These are phyloP conservation scores for Anguilla japonica DNA, from an alignment of 2,113 vertebrate genomes.

Conservation along the genomic window DNA sequence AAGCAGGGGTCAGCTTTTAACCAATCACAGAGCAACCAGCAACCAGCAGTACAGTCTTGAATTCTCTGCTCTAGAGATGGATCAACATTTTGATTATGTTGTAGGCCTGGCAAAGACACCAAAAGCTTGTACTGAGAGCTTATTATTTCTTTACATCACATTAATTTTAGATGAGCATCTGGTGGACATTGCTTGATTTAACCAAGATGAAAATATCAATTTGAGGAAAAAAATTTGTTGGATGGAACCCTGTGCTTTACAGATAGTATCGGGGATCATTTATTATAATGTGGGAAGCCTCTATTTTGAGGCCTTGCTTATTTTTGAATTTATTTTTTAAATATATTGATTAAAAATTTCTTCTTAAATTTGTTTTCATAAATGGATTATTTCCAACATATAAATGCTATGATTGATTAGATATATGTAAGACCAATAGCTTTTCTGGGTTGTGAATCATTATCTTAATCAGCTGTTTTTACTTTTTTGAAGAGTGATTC, in stretches of 20 bases:
- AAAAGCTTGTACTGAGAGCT: background rate
- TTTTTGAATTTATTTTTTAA: background rate
- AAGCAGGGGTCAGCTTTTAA: background rate
- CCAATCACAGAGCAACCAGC: background rate
- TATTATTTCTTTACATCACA: background rate
- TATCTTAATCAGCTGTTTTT: constrained; percentile 59
- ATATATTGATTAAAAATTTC: background rate
- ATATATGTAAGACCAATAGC: constrained; percentile 40
- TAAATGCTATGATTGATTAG: constrained; percentile 42
- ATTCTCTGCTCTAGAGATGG: background rate
- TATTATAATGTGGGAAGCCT: background rate
- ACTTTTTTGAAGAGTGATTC: constrained; percentile 58
- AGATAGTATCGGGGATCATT: background rate
- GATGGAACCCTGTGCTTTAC: constrained; percentile 17
- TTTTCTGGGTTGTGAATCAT: constrained; percentile 49
- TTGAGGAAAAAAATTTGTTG: constrained; percentile 9
- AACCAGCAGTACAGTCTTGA: background rate
- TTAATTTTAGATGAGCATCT: background rate
- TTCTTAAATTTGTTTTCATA: constrained; percentile 9
- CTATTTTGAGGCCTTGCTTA: background rate
- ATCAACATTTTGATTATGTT: background rate
- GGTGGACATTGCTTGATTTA: constrained; percentile 37
- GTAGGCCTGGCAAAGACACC: background rate
- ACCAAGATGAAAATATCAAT: constrained; percentile 58
- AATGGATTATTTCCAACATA: constrained; percentile 2